phyloP scores from a whole-genome alignment of 1,140 invertebrate genomes.

The Delia radicum region DNA sequence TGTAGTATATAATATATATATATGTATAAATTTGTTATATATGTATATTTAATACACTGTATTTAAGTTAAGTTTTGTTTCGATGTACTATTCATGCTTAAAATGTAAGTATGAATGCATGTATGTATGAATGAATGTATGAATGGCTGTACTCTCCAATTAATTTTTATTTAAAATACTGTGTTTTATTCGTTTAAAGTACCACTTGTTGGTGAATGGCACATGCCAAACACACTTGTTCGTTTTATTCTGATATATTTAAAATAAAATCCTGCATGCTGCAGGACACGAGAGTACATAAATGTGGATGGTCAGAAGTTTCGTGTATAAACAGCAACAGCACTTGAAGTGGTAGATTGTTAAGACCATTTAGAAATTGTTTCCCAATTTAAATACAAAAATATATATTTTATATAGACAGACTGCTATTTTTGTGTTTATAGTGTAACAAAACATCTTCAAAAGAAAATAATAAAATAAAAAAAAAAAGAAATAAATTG shows the following conservation, averaged over 20 bases:
- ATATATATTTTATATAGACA: neutral
- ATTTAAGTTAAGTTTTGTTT: constrained; percentile 19
- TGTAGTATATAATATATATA: no score
- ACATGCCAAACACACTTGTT: constrained; percentile 12
- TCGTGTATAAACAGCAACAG: neutral
- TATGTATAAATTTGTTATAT: neutral
- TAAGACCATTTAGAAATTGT: constrained; percentile 16
- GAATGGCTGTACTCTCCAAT: constrained; percentile 13
- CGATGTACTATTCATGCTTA: neutral
- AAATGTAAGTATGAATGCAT: neutral
- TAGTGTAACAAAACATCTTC: constrained; percentile 4
- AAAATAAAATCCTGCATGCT: neutral
- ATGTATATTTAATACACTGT: constrained; percentile 18
- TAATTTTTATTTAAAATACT: constrained; percentile 31
- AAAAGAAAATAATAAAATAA: no score
- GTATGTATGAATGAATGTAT: neutral
- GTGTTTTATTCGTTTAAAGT: constrained; percentile 30
- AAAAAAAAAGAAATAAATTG: no score
- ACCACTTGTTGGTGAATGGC: constrained; percentile 21
- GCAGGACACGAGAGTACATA: neutral
- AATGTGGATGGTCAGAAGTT: neutral
- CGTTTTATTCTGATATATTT: neutral
- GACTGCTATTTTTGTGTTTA: neutral
- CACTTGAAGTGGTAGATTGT: neutral
- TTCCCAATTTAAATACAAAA: constrained; percentile 3